Conservation (phyloP, 2,113 vertebrate genomes). For the Egretta garzetta region DNA sequence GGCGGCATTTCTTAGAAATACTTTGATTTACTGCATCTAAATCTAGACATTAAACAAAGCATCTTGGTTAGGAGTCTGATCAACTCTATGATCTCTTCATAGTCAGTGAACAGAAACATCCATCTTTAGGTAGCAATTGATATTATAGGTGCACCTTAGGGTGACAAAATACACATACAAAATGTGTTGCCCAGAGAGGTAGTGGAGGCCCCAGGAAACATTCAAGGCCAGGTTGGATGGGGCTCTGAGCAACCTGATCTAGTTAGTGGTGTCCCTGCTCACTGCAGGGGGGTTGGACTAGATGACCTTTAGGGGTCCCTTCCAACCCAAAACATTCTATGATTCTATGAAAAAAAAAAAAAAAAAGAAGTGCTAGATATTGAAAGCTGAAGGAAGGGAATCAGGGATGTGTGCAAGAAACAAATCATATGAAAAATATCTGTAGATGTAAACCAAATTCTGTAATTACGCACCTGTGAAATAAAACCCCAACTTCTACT, state of each 20-base stretch:
- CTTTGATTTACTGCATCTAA: neutral
- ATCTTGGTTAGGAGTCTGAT: neutral
- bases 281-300: no score
- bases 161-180: neutral
- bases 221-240: no score
- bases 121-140: neutral
- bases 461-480: neutral
- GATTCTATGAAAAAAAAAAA: neutral
- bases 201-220: no score
- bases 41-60: neutral
- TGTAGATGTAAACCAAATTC: neutral
- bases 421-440: neutral
- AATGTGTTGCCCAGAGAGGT: no score
- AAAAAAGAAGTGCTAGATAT: neutral
- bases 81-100: neutral
- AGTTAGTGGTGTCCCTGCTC: no score
- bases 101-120: neutral
- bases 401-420: neutral
- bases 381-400: neutral
- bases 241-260: no score
- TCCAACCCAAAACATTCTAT: no score
- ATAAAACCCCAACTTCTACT: neutral
- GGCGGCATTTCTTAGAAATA: neutral
- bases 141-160: neutral
- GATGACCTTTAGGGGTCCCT: no score